Evolutionary conservation across 2,888 invertebrate genomes (phyloP), one percentile per base, ranked within the genome.

Genomic region (Palloptera scutellata): DNA sequence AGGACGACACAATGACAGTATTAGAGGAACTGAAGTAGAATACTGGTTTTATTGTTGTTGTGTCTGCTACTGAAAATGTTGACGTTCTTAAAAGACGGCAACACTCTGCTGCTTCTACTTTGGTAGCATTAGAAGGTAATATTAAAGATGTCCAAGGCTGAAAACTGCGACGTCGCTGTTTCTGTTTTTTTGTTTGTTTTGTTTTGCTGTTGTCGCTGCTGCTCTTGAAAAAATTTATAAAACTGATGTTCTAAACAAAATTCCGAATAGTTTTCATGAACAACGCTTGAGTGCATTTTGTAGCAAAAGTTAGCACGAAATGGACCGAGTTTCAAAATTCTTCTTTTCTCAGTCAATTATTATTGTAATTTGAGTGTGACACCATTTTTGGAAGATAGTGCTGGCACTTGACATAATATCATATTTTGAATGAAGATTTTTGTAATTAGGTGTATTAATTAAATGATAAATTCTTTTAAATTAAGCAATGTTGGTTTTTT

Each of bases 221-320:
- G 73, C 67, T 68, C 62, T 68, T 74, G 71, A 66, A 43, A 42
- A 10, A 48, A 41, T 30, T 52, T 30, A 30, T 30, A 57, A 51
- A 61, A 62, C 55, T 66, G 61, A 40, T 65, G 48, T 64, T 43
- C 45, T 45, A 59, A 30, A 30, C 63, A 52, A 19, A 60, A 59
- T 64, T 77, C 73, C 60, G 69, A 74, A 73, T 70, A 67, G 71
- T 67, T 74, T 61, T 66, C 67, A 9, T 13, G 71, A 70, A 75
- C 72, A 76, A 74, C 79, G 78, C 75, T 75, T 72, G 80, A 77
- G 80, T 75, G 78, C 81, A 81, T 81, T 82, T 81, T 82, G 82
- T 77, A 76, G 74, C 63, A 65, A 66, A 69, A 73, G 63, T 73
- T 30, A 30, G 30, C 30, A 30, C 74, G 71, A 10, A 57, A 20